Percentiles rank a stretch among this genome's conserved stretches.
phyloP scores from a whole-genome alignment of 2,888 invertebrate genomes.

The Aradus depressus region DNA sequence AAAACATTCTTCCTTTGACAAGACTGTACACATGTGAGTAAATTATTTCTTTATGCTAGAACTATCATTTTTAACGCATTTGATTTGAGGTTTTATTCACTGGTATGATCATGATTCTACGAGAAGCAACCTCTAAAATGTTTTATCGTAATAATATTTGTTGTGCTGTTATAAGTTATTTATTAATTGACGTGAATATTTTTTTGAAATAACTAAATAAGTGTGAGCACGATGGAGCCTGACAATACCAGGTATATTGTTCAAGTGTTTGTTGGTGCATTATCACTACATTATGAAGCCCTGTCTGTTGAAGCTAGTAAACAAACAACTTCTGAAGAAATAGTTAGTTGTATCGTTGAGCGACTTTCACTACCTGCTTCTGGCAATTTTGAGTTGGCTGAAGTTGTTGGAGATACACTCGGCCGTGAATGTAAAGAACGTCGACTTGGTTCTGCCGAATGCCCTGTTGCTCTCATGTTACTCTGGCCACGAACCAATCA shows the following conservation, averaged over 20 bases:
- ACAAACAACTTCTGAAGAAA: constrained; percentile 83
- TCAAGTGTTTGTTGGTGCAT: constrained; percentile 79
- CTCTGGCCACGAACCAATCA: constrained; percentile 59
- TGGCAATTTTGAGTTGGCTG: constrained; percentile 69
- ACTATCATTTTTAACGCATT: no score
- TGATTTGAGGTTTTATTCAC: no score
- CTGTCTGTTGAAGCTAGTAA: constrained; percentile 84
- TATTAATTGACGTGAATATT: no score
- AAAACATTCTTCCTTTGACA: no score
- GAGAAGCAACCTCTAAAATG: no score
- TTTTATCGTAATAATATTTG: no score
- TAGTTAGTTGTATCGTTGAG: constrained; percentile 78
- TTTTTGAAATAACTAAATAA: no score
- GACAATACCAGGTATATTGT: constrained; percentile 37
- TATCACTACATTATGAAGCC: constrained; percentile 79
- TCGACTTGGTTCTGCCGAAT: constrained; percentile 67
- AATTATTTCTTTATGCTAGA: no score
- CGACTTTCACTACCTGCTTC: constrained; percentile 46
- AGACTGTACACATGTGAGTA: no score
- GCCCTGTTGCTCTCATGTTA: constrained; percentile 71
- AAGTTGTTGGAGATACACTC: constrained; percentile 74
- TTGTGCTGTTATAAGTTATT: no score
- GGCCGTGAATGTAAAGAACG: constrained; percentile 89
- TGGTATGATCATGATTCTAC: no score
- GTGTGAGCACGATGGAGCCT: constrained; percentile 25